These are phyloP conservation scores for Cotesia vestalis DNA, from an alignment of 1,140 invertebrate species.

Conservation along the genomic window DNA sequence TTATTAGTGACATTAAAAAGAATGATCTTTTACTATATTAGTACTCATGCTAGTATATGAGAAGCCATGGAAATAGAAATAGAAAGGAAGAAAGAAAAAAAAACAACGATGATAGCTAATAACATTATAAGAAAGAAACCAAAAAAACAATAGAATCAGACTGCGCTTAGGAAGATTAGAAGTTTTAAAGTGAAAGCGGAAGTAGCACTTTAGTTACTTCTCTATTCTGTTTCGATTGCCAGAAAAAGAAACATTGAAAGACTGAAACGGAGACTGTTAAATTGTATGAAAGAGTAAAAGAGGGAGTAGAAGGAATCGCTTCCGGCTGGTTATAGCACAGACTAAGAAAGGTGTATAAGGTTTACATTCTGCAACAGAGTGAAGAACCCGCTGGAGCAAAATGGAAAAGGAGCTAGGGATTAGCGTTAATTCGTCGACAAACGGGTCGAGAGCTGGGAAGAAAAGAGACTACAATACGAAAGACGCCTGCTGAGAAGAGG, in stretches of 20 bases:
- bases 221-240: conserved; percentile 13
- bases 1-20: conserved; percentile 50
- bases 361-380: conserved; percentile 8
- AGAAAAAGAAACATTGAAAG: background rate
- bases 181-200: conserved; percentile 34
- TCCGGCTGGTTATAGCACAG: conserved; percentile 19
- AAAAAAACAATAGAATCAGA: background rate
- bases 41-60: too few species aligned
- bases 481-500: conserved; percentile 16
- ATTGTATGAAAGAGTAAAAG: conserved; percentile 12
- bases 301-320: conserved; percentile 14
- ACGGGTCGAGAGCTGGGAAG: conserved; percentile 33
- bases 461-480: conserved; percentile 29
- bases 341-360: conserved; percentile 6
- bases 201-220: conserved; percentile 40
- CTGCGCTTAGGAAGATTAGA: conserved; percentile 28
- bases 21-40: background rate
- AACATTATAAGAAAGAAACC: background rate
- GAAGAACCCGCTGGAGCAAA: conserved; percentile 19
- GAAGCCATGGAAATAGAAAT: background rate
- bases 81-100: background rate
- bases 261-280: conserved; percentile 25
- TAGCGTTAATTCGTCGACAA: conserved; percentile 51
- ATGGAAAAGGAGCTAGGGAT: conserved; percentile 41
- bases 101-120: background rate